Evolutionary conservation across 2,888 invertebrate genomes (phyloP).

Genomic region (Branchinecta sandiegonensis): DNA sequence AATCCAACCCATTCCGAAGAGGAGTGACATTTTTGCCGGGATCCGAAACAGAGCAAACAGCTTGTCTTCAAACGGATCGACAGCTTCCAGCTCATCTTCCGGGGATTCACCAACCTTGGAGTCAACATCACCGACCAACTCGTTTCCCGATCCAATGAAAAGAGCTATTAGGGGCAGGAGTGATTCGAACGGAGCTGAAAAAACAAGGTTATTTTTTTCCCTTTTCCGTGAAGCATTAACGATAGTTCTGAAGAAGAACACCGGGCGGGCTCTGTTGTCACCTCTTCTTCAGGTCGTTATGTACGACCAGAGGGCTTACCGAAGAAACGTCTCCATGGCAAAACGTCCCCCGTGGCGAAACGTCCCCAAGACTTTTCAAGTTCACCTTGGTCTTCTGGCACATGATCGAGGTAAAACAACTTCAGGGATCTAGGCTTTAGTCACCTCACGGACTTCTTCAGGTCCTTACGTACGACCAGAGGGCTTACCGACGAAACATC

Average conservation of each 20-base stretch:
- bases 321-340: no score
- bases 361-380: no score
- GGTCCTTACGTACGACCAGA: no score
- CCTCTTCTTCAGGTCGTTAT: no score
- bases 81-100: conserved; percentile 32
- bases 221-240: not conserved
- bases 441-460: no score
- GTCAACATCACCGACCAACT: conserved; percentile 22
- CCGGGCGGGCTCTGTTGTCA: not conserved
- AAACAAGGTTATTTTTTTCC: conserved; percentile 24
- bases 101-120: conserved; percentile 28
- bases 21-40: conserved; percentile 1
- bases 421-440: no score
- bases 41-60: conserved; percentile 33
- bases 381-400: no score
- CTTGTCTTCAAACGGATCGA: conserved; percentile 35
- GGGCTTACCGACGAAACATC: no score
- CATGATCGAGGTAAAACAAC: no score
- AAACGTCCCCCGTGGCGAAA: no score
- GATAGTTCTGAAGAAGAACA: not conserved
- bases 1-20: conserved; percentile 41
- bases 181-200: conserved; percentile 22
- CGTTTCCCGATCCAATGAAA: conserved; percentile 26
- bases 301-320: no score
- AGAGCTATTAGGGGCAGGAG: conserved; percentile 25